Percentiles rank a stretch among this genome's conserved stretches.
Evolutionary conservation across 1,140 invertebrate genomes (phyloP).

Genomic region (Sesamia nonagrioides): DNA sequence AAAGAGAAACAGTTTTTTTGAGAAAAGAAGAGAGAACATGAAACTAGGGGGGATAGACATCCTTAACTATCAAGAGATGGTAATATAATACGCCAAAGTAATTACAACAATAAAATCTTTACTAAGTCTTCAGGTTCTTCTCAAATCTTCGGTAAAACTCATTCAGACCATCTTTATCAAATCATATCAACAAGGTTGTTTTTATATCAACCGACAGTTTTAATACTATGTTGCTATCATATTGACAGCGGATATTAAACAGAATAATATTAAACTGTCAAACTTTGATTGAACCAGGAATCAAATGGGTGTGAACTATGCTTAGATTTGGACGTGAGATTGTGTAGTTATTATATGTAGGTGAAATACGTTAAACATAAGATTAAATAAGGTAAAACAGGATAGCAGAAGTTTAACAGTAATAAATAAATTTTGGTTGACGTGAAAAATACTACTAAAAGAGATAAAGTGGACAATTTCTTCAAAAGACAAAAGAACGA

Average conservation of each 20-base stretch:
- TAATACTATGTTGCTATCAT: not conserved
- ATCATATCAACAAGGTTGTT: conserved; percentile 28
- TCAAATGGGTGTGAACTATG: not conserved
- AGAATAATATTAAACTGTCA: conserved; percentile 6
- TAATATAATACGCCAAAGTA: not conserved
- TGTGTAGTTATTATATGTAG: not conserved
- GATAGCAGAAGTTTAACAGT: not conserved
- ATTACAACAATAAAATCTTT: not conserved
- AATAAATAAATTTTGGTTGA: not conserved
- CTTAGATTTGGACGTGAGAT: not conserved
- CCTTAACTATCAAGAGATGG: not conserved
- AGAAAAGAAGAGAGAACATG: too few species aligned
- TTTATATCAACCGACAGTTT: not conserved
- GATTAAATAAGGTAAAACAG: not conserved
- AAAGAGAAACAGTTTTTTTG: not conserved
- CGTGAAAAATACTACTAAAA: not conserved
- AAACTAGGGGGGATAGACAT: too few species aligned
- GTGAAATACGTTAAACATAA: not conserved
- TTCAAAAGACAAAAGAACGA: not conserved
- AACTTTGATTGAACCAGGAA: conserved; percentile 19
- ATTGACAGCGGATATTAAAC: conserved; percentile 1
- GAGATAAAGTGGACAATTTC: not conserved
- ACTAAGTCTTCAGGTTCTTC: not conserved
- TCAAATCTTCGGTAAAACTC: not conserved
- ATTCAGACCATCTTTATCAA: conserved; percentile 5